Conservation (phyloP, 1,140 invertebrate species). For the Drosophila repleta region DNA sequence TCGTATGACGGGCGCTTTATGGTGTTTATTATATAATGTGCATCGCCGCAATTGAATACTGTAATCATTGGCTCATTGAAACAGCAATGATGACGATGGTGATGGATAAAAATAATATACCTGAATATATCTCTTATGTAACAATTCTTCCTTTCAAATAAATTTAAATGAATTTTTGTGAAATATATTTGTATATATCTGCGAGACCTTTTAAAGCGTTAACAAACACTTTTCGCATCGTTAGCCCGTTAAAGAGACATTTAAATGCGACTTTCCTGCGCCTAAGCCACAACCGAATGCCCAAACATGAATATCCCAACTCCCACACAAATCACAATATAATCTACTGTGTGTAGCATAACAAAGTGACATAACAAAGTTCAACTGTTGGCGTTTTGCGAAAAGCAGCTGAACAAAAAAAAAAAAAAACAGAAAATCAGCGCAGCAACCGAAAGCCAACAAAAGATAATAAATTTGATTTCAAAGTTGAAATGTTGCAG, state of each 20-base stretch:
- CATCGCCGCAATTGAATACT: conserved; percentile 34
- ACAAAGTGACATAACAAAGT: conserved; percentile 73
- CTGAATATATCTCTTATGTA: conserved; percentile 1
- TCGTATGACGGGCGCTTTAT: conserved; percentile 10
- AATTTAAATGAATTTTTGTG: not conserved
- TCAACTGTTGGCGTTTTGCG: conserved; percentile 73
- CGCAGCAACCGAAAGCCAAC: conserved; percentile 23
- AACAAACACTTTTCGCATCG: conserved; percentile 21
- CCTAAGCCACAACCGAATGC: not conserved
- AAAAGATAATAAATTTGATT: conserved; percentile 73
- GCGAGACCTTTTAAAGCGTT: not conserved
- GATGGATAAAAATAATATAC: conserved; percentile 9
- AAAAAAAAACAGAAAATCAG: conserved; percentile 1
- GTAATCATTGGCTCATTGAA: conserved; percentile 17
- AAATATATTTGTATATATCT: not conserved
- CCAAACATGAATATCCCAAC: conserved; percentile 15
- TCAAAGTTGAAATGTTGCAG: conserved; percentile 27
- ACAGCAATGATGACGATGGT: conserved; percentile 1
- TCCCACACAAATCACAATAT: conserved; percentile 64
- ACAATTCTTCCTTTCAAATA: conserved; percentile 9
- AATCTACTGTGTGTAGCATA: conserved; percentile 13
- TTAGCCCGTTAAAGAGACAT: not conserved
- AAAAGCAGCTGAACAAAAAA: conserved; percentile 3
- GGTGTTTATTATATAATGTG: conserved; percentile 34
- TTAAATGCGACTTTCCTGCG: conserved; percentile 9